A percentile compares a stretch with the other conserved stretches of the same genome.
These are phyloP conservation scores for Platerodrilus igneus DNA, from an alignment of 2,888 invertebrate genomes.

Conservation along the genomic window DNA sequence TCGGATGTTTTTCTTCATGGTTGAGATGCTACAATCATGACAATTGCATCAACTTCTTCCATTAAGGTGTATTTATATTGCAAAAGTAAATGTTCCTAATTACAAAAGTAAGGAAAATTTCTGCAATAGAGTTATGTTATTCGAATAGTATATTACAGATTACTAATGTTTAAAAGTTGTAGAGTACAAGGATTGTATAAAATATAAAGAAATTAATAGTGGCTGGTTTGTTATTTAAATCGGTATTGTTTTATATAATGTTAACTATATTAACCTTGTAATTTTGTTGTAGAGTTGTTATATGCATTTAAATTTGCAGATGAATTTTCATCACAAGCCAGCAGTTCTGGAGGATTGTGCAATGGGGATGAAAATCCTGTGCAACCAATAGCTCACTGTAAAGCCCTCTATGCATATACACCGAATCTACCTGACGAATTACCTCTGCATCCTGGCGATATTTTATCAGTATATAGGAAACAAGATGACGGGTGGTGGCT, in stretches of 20 bases:
- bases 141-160: no score
- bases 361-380: slow-evolving; percentile 47
- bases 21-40: no score
- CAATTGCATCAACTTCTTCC: no score
- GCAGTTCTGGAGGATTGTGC: slow-evolving; percentile 45
- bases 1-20: no score
- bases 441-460: slow-evolving; percentile 64
- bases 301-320: slow-evolving; percentile 51
- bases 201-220: no score
- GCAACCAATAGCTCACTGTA: slow-evolving; percentile 65
- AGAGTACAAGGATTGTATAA: no score
- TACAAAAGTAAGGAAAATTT: no score
- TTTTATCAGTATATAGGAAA: slow-evolving; percentile 83
- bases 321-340: slow-evolving; percentile 77
- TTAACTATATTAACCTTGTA: neutral
- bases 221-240: no score
- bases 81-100: no score
- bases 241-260: neutral
- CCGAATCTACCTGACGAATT: slow-evolving; percentile 86
- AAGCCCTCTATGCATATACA: slow-evolving; percentile 82
- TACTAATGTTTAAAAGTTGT: no score
- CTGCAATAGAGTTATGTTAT: no score
- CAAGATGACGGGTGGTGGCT: slow-evolving; percentile 95
- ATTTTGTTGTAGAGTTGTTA: neutral
- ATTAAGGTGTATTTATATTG: no score